Evolutionary conservation across 1,140 invertebrate genomes (phyloP), one percentile per base, ranked within the genome.

Genomic region (Bactericera cockerelli): DNA sequence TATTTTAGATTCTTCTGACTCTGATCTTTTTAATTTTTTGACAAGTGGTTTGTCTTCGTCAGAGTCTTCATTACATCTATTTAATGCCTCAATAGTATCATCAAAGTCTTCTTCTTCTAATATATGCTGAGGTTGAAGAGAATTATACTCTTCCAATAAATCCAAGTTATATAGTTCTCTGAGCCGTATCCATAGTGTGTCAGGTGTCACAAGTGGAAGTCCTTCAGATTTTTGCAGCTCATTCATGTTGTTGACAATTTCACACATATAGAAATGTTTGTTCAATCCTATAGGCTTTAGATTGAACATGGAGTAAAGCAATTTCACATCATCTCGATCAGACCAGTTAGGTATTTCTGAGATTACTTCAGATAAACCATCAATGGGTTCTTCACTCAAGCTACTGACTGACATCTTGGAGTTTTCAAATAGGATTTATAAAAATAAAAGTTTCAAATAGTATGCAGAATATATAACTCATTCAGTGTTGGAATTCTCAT

Each of bases 231-330:
- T 49, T n/a, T 49, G 42, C 3, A 49, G 4, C 6, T 49, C 42
- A 49, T 49, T 49, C n/a, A 49, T 19, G n/a, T 49, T 49, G 22
- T 49, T 49, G 8, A 49, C n/a, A 6, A 49, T 49, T 49, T 49
- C 42, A 19, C n/a, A 19, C 42, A 49, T 49, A n/a, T 49, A 22
- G 22, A 49, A 49, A 49, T 49, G 42, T 49, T 49, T 49, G 42
- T 49, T 49, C n/a, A 49, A 8, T 6, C 42, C 42, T 49, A 49
- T 16, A 49, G 42, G 42, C n/a, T 49, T 49, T 8, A 19, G 42
- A 8, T 49, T 22, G 19, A 49, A 49, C 42, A 49, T 49, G n/a
- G 42, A 16, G n/a, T 49, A 49, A 16, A 49, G 8, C 3, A 49
- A n/a, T 49, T 49, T 49, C 4, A 49, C 42, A 49, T 49, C 42